Evolutionary conservation across 2,888 invertebrate species (phyloP), one percentile per base, ranked within the genome.

Genomic region (Notodonta ziczac): DNA sequence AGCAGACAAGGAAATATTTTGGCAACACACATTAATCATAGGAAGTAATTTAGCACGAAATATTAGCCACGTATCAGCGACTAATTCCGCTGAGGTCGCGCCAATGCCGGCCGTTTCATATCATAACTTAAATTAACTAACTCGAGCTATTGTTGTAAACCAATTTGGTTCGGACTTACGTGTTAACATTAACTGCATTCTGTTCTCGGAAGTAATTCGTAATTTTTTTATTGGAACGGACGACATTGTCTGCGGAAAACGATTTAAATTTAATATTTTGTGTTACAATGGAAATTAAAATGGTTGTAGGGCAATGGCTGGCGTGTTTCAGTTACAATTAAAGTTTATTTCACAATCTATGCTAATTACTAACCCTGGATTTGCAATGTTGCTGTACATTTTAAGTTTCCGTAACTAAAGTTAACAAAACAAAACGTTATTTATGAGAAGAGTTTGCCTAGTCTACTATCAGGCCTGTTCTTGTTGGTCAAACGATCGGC

Each of bases 11-110:
- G 40, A 39, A 40, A 54, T 35, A 35, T 57, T 48, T 63, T 58
- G 58, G 57, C 57, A 48, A 48, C 61, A 53, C 66, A 70, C 80
- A 81, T 85, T 85, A 76, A 80, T 82, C 83, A 72, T 81, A 90
- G 92, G 91, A 91, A 92, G 91, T 90, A 87, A 91, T 92, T 91
- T 89, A 78, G 75, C 71, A 74, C 78, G 76, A 73, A 76, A 85
- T 88, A 90, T 90, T 88, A 85, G 81, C 75, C 92, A 91, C 92
- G 91, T 91, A 90, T 78, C 73, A 70, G 75, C 77, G 78, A 76
- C 81, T 81, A 83, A 85, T 84, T 78, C 81, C 76, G 65, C 71
- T 83, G 81, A 91, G 90, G 91, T 88, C 91, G 85, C 74, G 51
- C 77, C 87, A 88, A 89, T 90, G 89, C 78, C 90, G 83, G 68